Evolutionary conservation across 2,888 invertebrate species (phyloP).

Genomic region (Trissolcus japonicus): DNA sequence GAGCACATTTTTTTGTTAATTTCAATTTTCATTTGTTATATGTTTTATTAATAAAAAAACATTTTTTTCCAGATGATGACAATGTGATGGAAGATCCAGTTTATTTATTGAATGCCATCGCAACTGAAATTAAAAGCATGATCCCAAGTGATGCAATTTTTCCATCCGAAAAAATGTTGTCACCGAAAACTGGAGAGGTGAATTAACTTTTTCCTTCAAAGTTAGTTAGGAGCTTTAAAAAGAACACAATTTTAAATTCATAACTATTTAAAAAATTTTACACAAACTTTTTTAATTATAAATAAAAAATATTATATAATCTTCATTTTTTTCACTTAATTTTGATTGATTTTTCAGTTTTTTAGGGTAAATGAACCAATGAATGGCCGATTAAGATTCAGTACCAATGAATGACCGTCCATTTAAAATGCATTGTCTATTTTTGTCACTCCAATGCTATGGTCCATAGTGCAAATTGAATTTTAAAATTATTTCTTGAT

Average conservation of each 20-base stretch:
- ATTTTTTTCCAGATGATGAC: constrained; percentile 20
- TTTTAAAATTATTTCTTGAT: neutral
- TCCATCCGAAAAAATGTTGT: constrained; percentile 63
- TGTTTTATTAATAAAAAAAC: neutral
- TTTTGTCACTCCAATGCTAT: too few species aligned
- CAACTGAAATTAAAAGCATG: constrained; percentile 61
- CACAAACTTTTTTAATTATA: too few species aligned
- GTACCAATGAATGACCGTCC: too few species aligned
- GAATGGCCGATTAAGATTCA: too few species aligned
- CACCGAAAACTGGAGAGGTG: constrained; percentile 65
- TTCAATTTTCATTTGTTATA: constrained; percentile 1
- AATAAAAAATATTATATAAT: too few species aligned
- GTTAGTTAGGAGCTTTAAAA: neutral
- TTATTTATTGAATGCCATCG: constrained; percentile 58
- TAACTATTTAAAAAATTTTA: too few species aligned
- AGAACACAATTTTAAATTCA: neutral
- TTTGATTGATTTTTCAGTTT: neutral
- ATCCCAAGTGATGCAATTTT: constrained; percentile 64
- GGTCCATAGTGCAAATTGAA: too few species aligned
- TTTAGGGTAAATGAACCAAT: too few species aligned
- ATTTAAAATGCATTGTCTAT: too few species aligned
- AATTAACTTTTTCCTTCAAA: neutral
- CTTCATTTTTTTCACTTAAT: too few species aligned
- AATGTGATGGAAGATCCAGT: constrained; percentile 61
- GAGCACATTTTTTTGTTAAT: neutral